Percentiles rank a stretch among this genome's conserved stretches.
Conservation (phyloP, 2,888 invertebrate species). For the Drosophila hawaiiensis region DNA sequence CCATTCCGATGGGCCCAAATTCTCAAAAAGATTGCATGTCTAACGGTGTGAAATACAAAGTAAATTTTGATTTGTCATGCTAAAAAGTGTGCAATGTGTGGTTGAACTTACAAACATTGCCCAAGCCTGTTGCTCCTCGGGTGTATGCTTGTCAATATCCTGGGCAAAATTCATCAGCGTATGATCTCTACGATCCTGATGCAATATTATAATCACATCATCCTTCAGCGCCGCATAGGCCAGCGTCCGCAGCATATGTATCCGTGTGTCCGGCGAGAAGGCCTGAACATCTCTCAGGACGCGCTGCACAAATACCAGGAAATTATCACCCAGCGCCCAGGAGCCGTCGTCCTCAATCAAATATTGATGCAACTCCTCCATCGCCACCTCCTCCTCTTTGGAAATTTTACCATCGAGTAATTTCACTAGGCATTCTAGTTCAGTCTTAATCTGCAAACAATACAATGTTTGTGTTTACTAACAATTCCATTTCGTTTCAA, state of each 20-base stretch:
- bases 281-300: slow-evolving; percentile 87
- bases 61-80: neutral
- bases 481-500: neutral
- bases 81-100: neutral
- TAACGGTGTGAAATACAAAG: slow-evolving; percentile 76
- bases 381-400: slow-evolving; percentile 90
- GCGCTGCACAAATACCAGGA: slow-evolving; percentile 91
- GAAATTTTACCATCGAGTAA: slow-evolving; percentile 90
- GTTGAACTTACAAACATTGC: slow-evolving; percentile 90
- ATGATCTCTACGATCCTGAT: slow-evolving; percentile 95
- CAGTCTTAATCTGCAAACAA: slow-evolving; percentile 87
- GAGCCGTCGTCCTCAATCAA: slow-evolving; percentile 95
- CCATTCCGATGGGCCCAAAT: slow-evolving; percentile 96
- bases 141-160: slow-evolving; percentile 90
- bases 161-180: slow-evolving; percentile 94
- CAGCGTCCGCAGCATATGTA: slow-evolving; percentile 89
- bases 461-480: neutral
- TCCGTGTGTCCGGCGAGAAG: slow-evolving; percentile 88
- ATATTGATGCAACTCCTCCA: slow-evolving; percentile 95
- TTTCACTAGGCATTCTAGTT: slow-evolving; percentile 90
- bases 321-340: slow-evolving; percentile 96
- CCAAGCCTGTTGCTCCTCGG: slow-evolving; percentile 91
- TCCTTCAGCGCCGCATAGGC: slow-evolving; percentile 93
- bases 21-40: slow-evolving; percentile 96
- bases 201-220: slow-evolving; percentile 94